Percentiles rank a stretch among this genome's conserved stretches.
Conservation (phyloP, 2,888 invertebrate species). For the Nineta flava region DNA sequence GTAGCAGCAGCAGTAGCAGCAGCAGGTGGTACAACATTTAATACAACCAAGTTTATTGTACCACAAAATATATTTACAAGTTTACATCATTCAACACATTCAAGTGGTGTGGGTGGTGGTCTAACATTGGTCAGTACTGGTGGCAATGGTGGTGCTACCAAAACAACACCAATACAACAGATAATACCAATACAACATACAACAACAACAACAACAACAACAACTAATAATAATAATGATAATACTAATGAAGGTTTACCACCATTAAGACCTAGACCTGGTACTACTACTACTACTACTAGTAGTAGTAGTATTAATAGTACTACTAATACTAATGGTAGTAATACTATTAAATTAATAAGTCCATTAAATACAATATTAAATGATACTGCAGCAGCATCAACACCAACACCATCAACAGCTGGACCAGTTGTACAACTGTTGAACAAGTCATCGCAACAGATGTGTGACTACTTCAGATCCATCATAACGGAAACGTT, state of each 20-base stretch:
- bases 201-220: background rate
- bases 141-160: background rate
- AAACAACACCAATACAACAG: background rate
- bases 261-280: slow-evolving; percentile 29
- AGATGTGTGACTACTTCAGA: slow-evolving; percentile 56
- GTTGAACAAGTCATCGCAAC: slow-evolving; percentile 38
- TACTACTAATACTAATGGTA: slow-evolving; percentile 25
- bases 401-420: slow-evolving; percentile 29
- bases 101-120: background rate
- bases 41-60: background rate
- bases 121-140: background rate
- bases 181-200: background rate
- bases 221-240: too few relatives aligned
- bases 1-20: background rate
- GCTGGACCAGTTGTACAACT: slow-evolving; percentile 40
- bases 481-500: slow-evolving; percentile 50
- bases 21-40: background rate
- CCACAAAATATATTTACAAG: background rate
- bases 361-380: background rate
- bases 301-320: slow-evolving; percentile 23
- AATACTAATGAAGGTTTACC: slow-evolving; percentile 17
- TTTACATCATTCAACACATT: background rate
- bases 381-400: too few relatives aligned
- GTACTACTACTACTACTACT: slow-evolving; percentile 27
- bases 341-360: background rate